phyloP scores from a whole-genome alignment of 2,113 vertebrate genomes.

The Cryptotis parvus region DNA sequence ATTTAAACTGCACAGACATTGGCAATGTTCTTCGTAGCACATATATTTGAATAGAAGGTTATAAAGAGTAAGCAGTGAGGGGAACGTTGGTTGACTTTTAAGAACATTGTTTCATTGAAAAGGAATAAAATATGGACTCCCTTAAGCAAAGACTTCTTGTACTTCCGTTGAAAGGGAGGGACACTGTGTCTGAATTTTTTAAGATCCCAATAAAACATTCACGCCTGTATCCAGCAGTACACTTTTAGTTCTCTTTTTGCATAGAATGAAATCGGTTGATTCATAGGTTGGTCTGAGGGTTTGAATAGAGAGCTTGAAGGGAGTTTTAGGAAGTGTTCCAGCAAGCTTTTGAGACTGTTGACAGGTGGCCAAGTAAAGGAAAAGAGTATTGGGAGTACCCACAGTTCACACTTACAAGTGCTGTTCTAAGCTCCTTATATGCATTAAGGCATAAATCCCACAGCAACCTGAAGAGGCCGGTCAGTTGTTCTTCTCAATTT shows the following conservation, averaged over 20 bases:
- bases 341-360: conserved; percentile 57
- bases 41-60: neutral
- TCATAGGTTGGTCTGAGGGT: conserved; percentile 62
- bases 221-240: neutral
- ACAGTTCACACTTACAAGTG: neutral
- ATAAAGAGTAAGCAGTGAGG: neutral
- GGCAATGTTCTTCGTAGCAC: neutral
- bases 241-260: conserved; percentile 57
- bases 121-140: conserved; percentile 55
- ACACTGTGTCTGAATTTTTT: conserved; percentile 38
- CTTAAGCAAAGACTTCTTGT: conserved; percentile 40
- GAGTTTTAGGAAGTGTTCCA: conserved; percentile 74
- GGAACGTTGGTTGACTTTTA: conserved; percentile 44
- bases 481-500: neutral
- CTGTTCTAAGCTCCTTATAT: neutral
- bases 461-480: neutral
- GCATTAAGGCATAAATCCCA: neutral
- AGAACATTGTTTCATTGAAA: conserved; percentile 25
- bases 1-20: conserved; percentile 7
- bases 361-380: conserved; percentile 62
- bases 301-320: conserved; percentile 68
- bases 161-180: neutral
- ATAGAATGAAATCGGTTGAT: conserved; percentile 68
- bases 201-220: conserved; percentile 3
- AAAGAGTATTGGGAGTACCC: conserved; percentile 29